Conservation (phyloP, 2,113 vertebrate genomes). For the Cariama cristata region DNA sequence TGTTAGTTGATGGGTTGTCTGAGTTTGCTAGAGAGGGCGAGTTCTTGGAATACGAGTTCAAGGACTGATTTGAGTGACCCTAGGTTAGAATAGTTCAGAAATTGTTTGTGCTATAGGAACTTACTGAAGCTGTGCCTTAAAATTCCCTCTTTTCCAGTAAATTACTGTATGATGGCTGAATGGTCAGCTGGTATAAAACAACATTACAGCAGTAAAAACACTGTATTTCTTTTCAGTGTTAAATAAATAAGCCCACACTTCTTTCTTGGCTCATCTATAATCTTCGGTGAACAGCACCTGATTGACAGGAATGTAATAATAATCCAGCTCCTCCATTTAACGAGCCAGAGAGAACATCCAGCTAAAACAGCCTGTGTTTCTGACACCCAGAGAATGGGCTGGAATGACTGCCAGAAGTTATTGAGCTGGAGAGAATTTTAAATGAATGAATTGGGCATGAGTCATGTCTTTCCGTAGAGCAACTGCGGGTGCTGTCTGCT, state of each 20-base stretch:
- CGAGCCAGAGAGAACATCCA: background rate
- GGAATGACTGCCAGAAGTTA: constrained; percentile 27
- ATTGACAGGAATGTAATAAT: background rate
- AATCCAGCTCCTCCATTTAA: background rate
- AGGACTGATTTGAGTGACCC: background rate
- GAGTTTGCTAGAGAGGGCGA: background rate
- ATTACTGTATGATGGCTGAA: background rate
- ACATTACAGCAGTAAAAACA: background rate
- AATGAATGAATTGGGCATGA: constrained; percentile 37
- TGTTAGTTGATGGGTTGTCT: background rate
- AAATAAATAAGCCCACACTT: background rate
- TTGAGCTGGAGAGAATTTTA: constrained; percentile 49
- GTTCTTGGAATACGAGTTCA: background rate
- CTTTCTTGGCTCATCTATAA: background rate
- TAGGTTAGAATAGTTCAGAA: background rate
- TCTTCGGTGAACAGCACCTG: background rate
- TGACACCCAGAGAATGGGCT: constrained; percentile 6
- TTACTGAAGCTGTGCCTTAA: background rate
- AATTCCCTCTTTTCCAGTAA: background rate
- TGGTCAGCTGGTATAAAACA: background rate
- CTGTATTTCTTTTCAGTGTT: background rate
- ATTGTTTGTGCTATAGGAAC: background rate
- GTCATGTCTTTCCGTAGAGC: constrained; percentile 28
- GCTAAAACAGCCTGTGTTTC: constrained; percentile 3
- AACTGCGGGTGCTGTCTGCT: background rate